Evolutionary conservation across 2,113 vertebrate genomes (phyloP).

Genomic region (Chinchilla lanigera): DNA sequence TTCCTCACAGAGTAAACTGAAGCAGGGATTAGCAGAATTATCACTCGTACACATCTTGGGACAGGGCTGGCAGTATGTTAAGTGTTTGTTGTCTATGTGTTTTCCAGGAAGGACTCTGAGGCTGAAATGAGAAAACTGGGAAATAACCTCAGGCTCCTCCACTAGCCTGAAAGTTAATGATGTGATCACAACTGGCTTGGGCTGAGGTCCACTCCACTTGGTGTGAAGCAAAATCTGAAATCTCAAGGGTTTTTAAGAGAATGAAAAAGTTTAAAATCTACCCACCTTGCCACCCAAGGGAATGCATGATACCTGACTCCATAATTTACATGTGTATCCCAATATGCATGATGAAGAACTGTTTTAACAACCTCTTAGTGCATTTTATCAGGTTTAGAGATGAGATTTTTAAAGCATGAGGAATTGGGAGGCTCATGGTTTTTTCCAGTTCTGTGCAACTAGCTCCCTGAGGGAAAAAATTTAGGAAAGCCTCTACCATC

Average conservation of each 20-base stretch:
- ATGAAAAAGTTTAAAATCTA: background rate
- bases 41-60: fast-evolving
- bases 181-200: background rate
- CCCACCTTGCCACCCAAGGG: background rate
- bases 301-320: background rate
- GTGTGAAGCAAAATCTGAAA: background rate
- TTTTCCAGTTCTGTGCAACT: background rate
- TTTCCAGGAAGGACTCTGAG: background rate
- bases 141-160: background rate
- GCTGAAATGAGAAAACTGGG: background rate
- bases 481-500: background rate
- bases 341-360: background rate
- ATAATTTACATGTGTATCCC: background rate
- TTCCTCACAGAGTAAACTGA: background rate
- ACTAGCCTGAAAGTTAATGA: background rate
- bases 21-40: background rate
- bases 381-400: background rate
- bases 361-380: background rate
- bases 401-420: background rate
- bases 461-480: background rate
- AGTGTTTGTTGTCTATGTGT: background rate
- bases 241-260: background rate
- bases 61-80: background rate
- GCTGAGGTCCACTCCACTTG: background rate
- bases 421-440: background rate